phyloP scores from a whole-genome alignment of 2,888 invertebrate genomes.

The Muschampia plurimacula region DNA sequence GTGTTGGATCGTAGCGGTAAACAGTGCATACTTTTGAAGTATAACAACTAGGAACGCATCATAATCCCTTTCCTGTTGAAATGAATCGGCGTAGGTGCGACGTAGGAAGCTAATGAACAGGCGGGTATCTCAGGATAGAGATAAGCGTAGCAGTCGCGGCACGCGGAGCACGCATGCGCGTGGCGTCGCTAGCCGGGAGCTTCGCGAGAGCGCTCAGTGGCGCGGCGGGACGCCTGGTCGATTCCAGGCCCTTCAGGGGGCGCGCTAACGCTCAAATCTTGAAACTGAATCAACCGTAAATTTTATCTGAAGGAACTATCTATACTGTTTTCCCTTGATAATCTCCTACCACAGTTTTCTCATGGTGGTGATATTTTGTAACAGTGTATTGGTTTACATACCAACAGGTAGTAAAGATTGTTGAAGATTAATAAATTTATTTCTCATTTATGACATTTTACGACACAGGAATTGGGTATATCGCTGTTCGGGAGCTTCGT shows the following conservation, averaged over 20 bases:
- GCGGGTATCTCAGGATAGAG: constrained; percentile 43
- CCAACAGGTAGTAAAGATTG: constrained; percentile 30
- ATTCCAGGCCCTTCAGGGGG: constrained; percentile 76
- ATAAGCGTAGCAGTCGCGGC: constrained; percentile 41
- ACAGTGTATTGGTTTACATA: not conserved
- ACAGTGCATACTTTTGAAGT: constrained; percentile 37
- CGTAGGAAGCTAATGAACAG: constrained; percentile 36
- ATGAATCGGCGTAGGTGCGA: constrained; percentile 42
- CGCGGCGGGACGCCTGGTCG: constrained; percentile 82
- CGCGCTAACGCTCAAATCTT: constrained; percentile 60
- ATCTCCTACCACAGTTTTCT: not conserved
- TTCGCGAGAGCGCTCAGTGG: constrained; percentile 76
- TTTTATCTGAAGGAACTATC: constrained; percentile 50
- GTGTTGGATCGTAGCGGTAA: constrained; percentile 38
- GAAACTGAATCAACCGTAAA: constrained; percentile 62
- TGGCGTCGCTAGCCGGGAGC: constrained; percentile 61
- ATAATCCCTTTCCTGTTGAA: constrained; percentile 45
- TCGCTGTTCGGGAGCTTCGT: constrained; percentile 21
- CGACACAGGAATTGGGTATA: constrained; percentile 31
- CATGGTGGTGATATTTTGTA: constrained; percentile 11
- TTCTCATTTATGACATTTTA: constrained; percentile 31
- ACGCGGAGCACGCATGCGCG: constrained; percentile 64
- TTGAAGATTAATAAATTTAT: constrained; percentile 36
- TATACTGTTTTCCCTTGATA: constrained; percentile 31
- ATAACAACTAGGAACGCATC: constrained; percentile 48